These are phyloP conservation scores for Laupala kohalensis DNA, from an alignment of 1,140 invertebrate species.

Conservation along the genomic window DNA sequence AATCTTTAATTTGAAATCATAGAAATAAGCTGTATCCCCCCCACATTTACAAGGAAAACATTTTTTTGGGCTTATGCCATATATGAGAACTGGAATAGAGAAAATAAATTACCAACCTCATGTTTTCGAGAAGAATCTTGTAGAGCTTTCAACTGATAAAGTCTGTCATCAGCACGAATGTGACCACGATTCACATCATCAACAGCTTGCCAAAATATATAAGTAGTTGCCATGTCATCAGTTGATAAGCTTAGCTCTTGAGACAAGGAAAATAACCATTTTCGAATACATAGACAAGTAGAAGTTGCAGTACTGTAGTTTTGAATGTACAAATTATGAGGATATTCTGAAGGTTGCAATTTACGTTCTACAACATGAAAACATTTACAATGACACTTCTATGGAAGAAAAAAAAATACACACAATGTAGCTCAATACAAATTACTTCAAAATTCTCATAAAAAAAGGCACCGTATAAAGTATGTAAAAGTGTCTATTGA, in stretches of 20 bases:
- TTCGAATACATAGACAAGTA: constrained; percentile 83
- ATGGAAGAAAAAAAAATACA: too few relatives aligned
- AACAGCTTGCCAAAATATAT: constrained; percentile 75
- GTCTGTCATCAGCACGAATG: constrained; percentile 72
- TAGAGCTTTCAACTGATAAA: constrained; percentile 89
- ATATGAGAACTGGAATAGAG: background rate
- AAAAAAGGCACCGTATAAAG: too few relatives aligned
- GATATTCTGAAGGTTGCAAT: constrained; percentile 83
- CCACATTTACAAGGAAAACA: background rate
- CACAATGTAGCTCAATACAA: too few relatives aligned
- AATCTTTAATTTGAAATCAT: background rate
- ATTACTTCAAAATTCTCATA: too few relatives aligned
- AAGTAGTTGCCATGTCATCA: constrained; percentile 47
- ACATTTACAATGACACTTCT: too few relatives aligned
- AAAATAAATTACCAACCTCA: constrained; percentile 39
- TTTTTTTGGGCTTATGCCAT: constrained; percentile 1
- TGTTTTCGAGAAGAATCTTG: constrained; percentile 76
- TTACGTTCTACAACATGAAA: constrained; percentile 63
- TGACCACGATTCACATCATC: constrained; percentile 91
- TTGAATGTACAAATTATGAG: constrained; percentile 95
- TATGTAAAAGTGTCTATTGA: too few relatives aligned
- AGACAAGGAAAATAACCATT: constrained; percentile 82
- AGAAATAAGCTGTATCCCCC: background rate
- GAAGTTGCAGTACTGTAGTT: constrained; percentile 98
- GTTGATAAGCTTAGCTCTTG: constrained; percentile 57